phyloP scores from a whole-genome alignment of 2,888 invertebrate genomes.

The Oscheius sp. region DNA sequence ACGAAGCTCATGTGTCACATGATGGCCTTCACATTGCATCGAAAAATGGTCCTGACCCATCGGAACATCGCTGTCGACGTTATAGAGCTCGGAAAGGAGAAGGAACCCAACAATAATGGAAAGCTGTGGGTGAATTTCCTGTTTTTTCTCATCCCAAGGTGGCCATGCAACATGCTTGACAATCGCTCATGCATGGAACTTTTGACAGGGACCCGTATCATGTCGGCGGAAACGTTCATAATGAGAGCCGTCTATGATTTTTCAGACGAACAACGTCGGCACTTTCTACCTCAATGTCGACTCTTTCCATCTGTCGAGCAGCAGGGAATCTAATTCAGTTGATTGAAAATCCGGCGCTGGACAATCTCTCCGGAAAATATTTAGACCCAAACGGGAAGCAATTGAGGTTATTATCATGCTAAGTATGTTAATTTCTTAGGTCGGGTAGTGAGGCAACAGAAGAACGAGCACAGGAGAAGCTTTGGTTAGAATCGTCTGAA shows the following conservation, averaged over 20 bases:
- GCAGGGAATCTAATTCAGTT: constrained; percentile 62
- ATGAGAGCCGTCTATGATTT: neutral
- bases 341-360: constrained; percentile 52
- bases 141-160: neutral
- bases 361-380: constrained; percentile 64
- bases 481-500: constrained; percentile 58
- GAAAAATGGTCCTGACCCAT: constrained; percentile 48
- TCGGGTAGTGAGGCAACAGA: constrained; percentile 61
- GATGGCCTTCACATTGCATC: constrained; percentile 65
- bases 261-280: constrained; percentile 59
- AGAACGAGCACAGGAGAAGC: constrained; percentile 63
- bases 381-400: constrained; percentile 65
- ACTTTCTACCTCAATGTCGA: constrained; percentile 55
- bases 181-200: constrained; percentile 22
- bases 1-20: constrained; percentile 69
- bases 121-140: constrained; percentile 40
- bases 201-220: constrained; percentile 1
- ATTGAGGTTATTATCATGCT: too few relatives aligned
- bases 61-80: constrained; percentile 51
- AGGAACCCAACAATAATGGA: constrained; percentile 57
- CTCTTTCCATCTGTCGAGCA: constrained; percentile 50
- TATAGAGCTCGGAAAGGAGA: constrained; percentile 57
- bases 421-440: constrained; percentile 36
- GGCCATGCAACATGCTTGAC: constrained; percentile 5
- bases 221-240: neutral